phyloP scores from a whole-genome alignment of 2,113 vertebrate species.

The Mus spicilegus region DNA sequence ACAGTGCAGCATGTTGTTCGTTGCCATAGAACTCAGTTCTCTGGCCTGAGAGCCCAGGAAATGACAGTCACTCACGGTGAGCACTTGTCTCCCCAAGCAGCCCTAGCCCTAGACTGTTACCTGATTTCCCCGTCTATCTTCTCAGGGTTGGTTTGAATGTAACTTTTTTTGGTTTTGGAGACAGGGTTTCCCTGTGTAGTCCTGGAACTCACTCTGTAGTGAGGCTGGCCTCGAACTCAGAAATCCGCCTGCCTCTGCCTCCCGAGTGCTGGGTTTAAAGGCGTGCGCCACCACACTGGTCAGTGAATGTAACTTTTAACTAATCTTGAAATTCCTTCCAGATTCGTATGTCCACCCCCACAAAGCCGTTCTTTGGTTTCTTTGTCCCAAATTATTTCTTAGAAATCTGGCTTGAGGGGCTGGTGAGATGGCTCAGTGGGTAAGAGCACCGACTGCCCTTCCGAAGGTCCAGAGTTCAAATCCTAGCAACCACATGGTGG shows the following conservation, averaged over 20 bases:
- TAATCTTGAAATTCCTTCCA: not conserved
- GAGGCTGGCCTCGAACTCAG: too few relatives aligned
- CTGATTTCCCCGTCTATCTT: not conserved
- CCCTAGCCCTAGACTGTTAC: not conserved
- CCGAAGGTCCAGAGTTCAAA: too few relatives aligned
- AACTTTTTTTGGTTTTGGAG: too few relatives aligned
- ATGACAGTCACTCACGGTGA: not conserved
- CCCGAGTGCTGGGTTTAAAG: too few relatives aligned
- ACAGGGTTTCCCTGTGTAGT: too few relatives aligned
- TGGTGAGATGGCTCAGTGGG: too few relatives aligned
- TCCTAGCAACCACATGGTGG: too few relatives aligned
- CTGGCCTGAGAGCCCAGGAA: not conserved
- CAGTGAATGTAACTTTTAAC: not conserved
- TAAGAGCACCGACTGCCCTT: too few relatives aligned
- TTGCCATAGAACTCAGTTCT: not conserved
- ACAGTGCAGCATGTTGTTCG: not conserved
- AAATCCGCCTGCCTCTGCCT: too few relatives aligned
- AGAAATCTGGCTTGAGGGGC: not conserved
- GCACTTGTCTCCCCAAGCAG: not conserved
- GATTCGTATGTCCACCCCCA: not conserved
- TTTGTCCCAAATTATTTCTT: slow-evolving; percentile 23
- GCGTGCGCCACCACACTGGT: too few relatives aligned
- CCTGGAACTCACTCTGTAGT: too few relatives aligned
- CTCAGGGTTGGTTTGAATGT: slow-evolving; percentile 7
- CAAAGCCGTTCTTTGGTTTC: not conserved